These are phyloP conservation scores for Leucopternis melanops DNA, from an alignment of 2,113 vertebrate species.

Conservation along the genomic window DNA sequence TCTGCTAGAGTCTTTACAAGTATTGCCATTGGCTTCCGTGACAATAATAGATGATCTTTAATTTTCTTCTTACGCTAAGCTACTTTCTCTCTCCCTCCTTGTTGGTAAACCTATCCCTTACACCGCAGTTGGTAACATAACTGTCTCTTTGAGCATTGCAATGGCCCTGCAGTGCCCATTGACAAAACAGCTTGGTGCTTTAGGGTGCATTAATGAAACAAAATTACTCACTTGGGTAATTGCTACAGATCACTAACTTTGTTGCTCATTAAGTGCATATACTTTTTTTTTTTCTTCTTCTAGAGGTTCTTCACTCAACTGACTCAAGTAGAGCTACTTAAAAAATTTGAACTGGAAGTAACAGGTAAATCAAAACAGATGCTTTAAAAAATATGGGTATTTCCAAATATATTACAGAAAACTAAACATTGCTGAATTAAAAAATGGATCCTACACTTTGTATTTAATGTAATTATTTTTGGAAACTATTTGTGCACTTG, in stretches of 20 bases:
- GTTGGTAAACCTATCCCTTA: not conserved
- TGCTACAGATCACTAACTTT: conserved; percentile 47
- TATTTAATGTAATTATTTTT: not conserved
- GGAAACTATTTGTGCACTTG: not conserved
- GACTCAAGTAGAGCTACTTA: not conserved
- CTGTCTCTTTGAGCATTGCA: not conserved
- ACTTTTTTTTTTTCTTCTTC: not conserved
- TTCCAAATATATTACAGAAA: not conserved
- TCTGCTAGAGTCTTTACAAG: not conserved
- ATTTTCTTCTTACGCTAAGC: not conserved
- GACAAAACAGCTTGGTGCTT: conserved; percentile 51
- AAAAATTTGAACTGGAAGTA: not conserved
- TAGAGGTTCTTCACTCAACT: not conserved
- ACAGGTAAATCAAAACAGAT: not conserved
- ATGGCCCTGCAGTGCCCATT: conserved; percentile 22
- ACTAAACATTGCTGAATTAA: not conserved
- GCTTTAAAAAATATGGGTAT: not conserved
- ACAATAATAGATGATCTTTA: conserved; percentile 15
- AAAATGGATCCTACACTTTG: not conserved
- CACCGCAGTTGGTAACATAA: not conserved
- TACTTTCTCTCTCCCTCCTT: not conserved
- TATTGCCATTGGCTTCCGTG: not conserved
- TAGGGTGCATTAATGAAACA: conserved; percentile 38
- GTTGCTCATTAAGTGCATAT: conserved; percentile 35
- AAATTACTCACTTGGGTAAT: conserved; percentile 56